Evolutionary conservation across 2,888 invertebrate genomes (phyloP).

Genomic region (Eueremaeus valkanovi): DNA sequence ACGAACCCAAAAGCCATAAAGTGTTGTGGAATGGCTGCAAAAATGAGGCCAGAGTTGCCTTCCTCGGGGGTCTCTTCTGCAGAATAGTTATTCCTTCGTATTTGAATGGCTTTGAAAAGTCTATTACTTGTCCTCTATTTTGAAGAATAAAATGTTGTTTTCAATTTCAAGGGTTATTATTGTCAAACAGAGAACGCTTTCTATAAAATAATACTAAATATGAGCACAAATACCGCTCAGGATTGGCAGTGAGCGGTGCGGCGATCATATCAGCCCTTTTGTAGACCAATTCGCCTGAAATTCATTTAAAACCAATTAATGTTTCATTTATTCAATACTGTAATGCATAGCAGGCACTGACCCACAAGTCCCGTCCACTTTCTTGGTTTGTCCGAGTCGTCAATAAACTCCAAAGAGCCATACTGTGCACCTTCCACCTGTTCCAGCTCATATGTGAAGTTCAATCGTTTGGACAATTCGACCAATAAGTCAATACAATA

Average conservation of each 20-base stretch:
- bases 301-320: neutral
- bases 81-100: slow-evolving; percentile 98
- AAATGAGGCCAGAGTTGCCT: slow-evolving; percentile 96
- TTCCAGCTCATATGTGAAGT: slow-evolving; percentile 86
- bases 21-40: slow-evolving; percentile 98
- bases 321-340: neutral
- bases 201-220: neutral
- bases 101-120: slow-evolving; percentile 98
- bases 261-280: slow-evolving; percentile 94
- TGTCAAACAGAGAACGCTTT: neutral
- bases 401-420: slow-evolving; percentile 67
- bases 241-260: slow-evolving; percentile 94
- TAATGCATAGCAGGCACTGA: neutral
- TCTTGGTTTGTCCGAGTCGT: slow-evolving; percentile 43
- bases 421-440: slow-evolving; percentile 88
- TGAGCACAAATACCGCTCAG: slow-evolving; percentile 63
- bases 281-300: slow-evolving; percentile 76
- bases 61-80: slow-evolving; percentile 90
- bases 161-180: neutral
- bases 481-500: slow-evolving; percentile 90
- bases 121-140: slow-evolving; percentile 76
- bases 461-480: slow-evolving; percentile 78
- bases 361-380: slow-evolving; percentile 90
- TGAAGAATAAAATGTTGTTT: slow-evolving; percentile 1
- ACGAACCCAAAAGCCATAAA: slow-evolving; percentile 68